These are phyloP conservation scores for Poecilia latipinna DNA, from an alignment of 2,113 vertebrate species.

Conservation along the genomic window DNA sequence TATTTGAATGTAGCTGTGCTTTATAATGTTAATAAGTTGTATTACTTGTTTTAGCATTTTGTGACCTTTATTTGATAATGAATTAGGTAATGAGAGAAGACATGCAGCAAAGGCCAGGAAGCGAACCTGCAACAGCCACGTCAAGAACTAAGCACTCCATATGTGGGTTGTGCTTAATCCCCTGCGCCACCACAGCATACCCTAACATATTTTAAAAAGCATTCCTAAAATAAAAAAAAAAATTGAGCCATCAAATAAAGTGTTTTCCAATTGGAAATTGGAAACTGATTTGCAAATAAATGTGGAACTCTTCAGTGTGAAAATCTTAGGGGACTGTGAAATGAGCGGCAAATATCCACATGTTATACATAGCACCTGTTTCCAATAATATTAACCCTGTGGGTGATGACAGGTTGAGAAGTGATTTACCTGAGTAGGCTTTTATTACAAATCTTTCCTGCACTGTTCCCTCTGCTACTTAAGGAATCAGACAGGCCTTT, in stretches of 20 bases:
- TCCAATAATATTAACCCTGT: slow-evolving; percentile 73
- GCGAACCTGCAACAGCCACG: too few species aligned
- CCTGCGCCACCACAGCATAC: too few species aligned
- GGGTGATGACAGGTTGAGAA: slow-evolving; percentile 78
- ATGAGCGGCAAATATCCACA: slow-evolving; percentile 70
- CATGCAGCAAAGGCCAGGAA: too few species aligned
- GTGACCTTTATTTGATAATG: too few species aligned
- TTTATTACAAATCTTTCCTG: slow-evolving; percentile 76
- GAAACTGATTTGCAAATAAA: slow-evolving; percentile 56
- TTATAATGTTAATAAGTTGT: too few species aligned
- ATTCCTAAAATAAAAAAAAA: background rate
- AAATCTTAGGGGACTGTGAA: slow-evolving; percentile 56
- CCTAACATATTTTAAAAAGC: background rate
- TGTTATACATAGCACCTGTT: slow-evolving; percentile 72
- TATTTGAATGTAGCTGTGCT: too few species aligned
- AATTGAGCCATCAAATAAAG: slow-evolving; percentile 5
- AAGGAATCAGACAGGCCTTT: slow-evolving; percentile 56
- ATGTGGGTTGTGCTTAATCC: too few species aligned
- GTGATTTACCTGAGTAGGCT: slow-evolving; percentile 74
- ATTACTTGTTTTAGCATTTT: too few species aligned
- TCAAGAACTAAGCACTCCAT: too few species aligned
- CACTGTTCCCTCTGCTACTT: slow-evolving; percentile 59
- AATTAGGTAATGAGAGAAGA: too few species aligned
- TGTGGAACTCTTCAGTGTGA: slow-evolving; percentile 53
- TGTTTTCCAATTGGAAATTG: slow-evolving; percentile 43